A percentile compares a stretch with the other conserved stretches of the same genome.
Conservation (phyloP, 2,797 vertebrate species). For the Labeo calbasu region DNA sequence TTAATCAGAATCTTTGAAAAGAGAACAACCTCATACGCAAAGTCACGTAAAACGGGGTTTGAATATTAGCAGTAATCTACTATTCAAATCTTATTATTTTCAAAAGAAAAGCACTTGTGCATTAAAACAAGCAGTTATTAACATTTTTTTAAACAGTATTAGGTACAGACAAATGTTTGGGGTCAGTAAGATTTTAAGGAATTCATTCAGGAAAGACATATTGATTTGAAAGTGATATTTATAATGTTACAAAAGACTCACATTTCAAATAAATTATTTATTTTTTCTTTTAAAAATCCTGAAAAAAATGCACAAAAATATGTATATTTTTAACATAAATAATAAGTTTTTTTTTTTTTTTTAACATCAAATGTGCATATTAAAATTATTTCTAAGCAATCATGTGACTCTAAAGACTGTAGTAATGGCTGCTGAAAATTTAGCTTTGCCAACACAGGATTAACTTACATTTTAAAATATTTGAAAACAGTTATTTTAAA, state of each 20-base stretch:
- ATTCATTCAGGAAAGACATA: background rate
- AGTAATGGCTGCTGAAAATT: background rate
- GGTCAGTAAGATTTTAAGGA: background rate
- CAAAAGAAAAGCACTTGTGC: background rate
- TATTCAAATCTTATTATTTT: background rate
- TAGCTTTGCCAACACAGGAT: background rate
- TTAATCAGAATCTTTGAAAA: background rate
- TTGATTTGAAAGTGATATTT: background rate
- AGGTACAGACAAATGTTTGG: background rate
- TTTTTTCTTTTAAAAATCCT: background rate
- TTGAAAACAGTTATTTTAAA: background rate
- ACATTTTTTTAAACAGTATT: background rate
- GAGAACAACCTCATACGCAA: background rate
- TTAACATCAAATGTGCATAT: background rate
- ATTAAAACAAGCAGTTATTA: background rate
- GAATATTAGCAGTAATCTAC: background rate
- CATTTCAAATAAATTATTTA: background rate
- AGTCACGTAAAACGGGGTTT: background rate
- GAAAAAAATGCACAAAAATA: background rate
- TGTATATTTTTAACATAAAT: background rate
- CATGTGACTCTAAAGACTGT: background rate
- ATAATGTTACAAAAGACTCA: background rate
- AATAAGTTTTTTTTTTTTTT: background rate
- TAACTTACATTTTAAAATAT: background rate
- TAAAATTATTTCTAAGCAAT: background rate